Evolutionary conservation across 2,797 vertebrate genomes (phyloP), one percentile per base, ranked within the genome.

Genomic region (Cirrhinus mrigala): DNA sequence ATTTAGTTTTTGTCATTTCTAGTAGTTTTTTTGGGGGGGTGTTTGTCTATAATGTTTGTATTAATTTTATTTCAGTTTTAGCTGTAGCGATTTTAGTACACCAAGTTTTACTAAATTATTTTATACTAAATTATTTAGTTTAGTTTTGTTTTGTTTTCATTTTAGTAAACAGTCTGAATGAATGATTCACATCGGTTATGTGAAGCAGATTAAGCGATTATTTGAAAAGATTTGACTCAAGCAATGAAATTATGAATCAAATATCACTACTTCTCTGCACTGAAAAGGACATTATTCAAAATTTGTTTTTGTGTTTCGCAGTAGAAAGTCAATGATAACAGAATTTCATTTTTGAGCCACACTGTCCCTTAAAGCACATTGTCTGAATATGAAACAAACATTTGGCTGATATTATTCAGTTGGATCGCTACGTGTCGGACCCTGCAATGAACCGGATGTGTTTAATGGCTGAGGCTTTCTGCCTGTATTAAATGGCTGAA

Each of bases 371-470:
- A 64, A 50, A 66, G 24, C 6, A 11, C 8, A 70, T 70, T 16
- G 14, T 84, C 4, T 56, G 40, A 56, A 78, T 68, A 11, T 20
- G 22, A 73, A 14, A 71, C 83, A 58, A 33, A 44, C 27, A 29
- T 50, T 82, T 74, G 58, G 52, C 14, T 1, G 27, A 71, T 24
- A 71, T 70, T 48, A 44, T 60, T 52, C 29, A 52, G 54, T 83
- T 79, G 78, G 78, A 87, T 79, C 12, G 24, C 27, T 60, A 50
- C n/a, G 40, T 79, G 78, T 84, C 86, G 37, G 85, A 86, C 82
- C 84, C 77, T 68, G 68, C 81, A 62, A 71, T 85, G 84, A 84
- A 71, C 84, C 78, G 78, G 82, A 85, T 80, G 76, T 80, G 71
- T 75, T 78, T 81, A 82, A 77, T 68, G 79, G 81, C 33, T 52